Percentiles rank a stretch among this genome's conserved stretches.
These are phyloP conservation scores for human DNA, from an alignment of 2,113 vertebrate genomes.

Conservation along the genomic window GRCh38 chrX:39537001-39537500, in stretches of 20 bases:
- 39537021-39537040: not conserved
- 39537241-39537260: not conserved
- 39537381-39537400: not conserved
- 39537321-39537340: not conserved
- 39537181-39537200: not conserved
- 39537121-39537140: not conserved
- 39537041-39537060: not conserved
- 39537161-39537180: not conserved
- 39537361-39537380: not conserved
- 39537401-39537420: not conserved
- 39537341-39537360: not conserved
- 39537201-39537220: not conserved
- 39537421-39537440: not conserved
- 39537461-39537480: not conserved
- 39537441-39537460: not conserved
- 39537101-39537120: constrained; percentile 2
- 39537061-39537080: not conserved
- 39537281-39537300: not conserved
- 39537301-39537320: not conserved
- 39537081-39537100: not conserved
- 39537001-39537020: not conserved
- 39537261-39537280: not conserved
- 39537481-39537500: not conserved
- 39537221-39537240: not conserved
- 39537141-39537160: not conserved